phyloP scores from a whole-genome alignment of 2,888 invertebrate genomes.

The Mythimna albipuncta region DNA sequence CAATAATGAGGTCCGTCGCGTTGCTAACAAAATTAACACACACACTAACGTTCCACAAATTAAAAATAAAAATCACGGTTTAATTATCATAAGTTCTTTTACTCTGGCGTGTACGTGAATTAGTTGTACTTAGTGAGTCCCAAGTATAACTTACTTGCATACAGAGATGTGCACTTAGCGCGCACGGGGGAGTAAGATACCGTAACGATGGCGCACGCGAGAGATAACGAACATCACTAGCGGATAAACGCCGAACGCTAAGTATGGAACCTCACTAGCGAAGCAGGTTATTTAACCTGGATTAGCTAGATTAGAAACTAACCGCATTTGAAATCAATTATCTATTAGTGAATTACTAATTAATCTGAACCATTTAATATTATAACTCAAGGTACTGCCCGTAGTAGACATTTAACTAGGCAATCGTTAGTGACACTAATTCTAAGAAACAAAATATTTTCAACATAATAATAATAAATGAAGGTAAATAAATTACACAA shows the following conservation, averaged over 20 bases:
- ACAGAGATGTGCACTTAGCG: constrained; percentile 36
- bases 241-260: background rate
- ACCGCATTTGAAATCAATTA: constrained; percentile 5
- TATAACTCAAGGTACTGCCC: background rate
- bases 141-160: constrained; percentile 20
- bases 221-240: constrained; percentile 18
- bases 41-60: background rate
- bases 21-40: background rate
- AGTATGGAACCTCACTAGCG: background rate
- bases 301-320: constrained; percentile 21
- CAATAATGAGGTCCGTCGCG: background rate
- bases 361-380: background rate
- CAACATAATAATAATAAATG: no score
- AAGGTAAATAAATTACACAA: no score
- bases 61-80: background rate
- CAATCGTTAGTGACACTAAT: background rate
- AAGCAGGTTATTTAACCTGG: background rate
- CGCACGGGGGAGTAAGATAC: background rate
- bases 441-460: background rate
- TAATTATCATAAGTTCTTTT: background rate
- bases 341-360: background rate
- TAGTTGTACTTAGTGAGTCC: constrained; percentile 13
- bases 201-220: constrained; percentile 8
- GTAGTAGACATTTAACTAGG: background rate
- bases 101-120: background rate